Evolutionary conservation across 2,797 vertebrate species (phyloP), one percentile per base, ranked within the genome.

Genomic region (Sebastes trivittatus): DNA sequence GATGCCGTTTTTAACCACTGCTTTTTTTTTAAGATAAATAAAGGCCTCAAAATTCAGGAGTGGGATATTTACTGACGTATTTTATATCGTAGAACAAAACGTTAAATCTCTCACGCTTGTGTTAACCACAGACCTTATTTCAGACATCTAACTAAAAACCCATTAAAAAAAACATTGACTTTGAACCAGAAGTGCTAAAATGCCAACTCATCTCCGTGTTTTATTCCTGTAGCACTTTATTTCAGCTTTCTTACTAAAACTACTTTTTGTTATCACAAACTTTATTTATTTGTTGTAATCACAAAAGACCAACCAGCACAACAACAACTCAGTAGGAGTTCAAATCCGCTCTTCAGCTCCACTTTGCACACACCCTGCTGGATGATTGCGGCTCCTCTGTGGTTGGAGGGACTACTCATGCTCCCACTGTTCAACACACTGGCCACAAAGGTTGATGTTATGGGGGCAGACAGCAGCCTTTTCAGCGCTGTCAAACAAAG

Each of bases 401-500:
- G 49, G 18, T 52, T 52, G 61, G 20, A 72, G 62, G 67, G 42
- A 75, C 55, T 25, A 54, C 75, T 82, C 46, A 11, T 64, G 23
- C 82, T 82, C 81, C 76, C 75, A 67, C 87, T 83, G 82, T 82
- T 85, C 72, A 67, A 64, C 84, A 73, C 64, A 22, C 80, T 78
- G 59, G 72, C 77, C 80, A 77, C 65, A 90, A 74, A 86, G 80
- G 69, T 46, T 93, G 90, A 93, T 74, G 78, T 91, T 88, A 93
- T 81, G 69, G 65, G 72, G 78, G 62, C 23, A 83, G 91, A 92
- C 88, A 90, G 90, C 86, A 76, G 80, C 89, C 91, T 88, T 90
- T 91, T 87, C 89, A 81, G 72, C 20, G 5, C 87, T 64, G 84
- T 83, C 89, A 89, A 83, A 87, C 87, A 91, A 88, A 90, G 79